These are phyloP conservation scores for Decapterus maruadsi DNA, from an alignment of 2,797 vertebrate genomes.

Conservation along the genomic window DNA sequence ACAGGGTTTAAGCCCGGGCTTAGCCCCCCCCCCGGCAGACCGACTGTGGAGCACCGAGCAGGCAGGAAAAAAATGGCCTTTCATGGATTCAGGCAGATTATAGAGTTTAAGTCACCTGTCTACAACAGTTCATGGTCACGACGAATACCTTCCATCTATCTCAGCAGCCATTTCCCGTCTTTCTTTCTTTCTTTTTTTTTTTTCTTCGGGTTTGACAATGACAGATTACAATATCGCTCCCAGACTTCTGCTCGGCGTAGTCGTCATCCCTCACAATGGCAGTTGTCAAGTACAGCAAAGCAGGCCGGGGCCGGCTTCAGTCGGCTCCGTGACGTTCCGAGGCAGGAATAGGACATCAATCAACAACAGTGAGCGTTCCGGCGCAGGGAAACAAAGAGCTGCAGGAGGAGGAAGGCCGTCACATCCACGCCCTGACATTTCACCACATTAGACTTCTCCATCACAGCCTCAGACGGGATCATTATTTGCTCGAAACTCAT, in stretches of 20 bases:
- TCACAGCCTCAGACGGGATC: conserved; percentile 6
- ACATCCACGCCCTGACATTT: too few species aligned
- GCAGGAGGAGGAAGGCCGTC: not conserved
- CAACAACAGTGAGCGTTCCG: conserved; percentile 36
- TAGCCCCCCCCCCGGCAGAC: conserved; percentile 59
- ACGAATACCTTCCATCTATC: conserved; percentile 78
- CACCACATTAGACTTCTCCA: not conserved
- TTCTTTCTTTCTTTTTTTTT: not conserved
- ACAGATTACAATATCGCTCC: conserved; percentile 76
- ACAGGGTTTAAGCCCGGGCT: conserved; percentile 69
- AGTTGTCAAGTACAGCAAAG: conserved; percentile 73
- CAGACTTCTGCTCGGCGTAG: conserved; percentile 52
- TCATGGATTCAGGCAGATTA: conserved; percentile 74
- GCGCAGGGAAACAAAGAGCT: not conserved
- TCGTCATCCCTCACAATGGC: conserved; percentile 75
- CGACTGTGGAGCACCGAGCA: conserved; percentile 50
- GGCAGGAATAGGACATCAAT: conserved; percentile 61
- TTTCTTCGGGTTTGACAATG: conserved; percentile 57
- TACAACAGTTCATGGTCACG: conserved; percentile 79
- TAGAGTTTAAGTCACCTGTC: conserved; percentile 83
- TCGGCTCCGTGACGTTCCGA: conserved; percentile 38
- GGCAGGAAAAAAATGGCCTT: conserved; percentile 66
- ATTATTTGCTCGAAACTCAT: not conserved
- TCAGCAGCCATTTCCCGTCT: conserved; percentile 69
- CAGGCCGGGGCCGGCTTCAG: conserved; percentile 28